These are phyloP conservation scores for Hylyphantes graminicola DNA, from an alignment of 1,140 invertebrate genomes.

Conservation along the genomic window DNA sequence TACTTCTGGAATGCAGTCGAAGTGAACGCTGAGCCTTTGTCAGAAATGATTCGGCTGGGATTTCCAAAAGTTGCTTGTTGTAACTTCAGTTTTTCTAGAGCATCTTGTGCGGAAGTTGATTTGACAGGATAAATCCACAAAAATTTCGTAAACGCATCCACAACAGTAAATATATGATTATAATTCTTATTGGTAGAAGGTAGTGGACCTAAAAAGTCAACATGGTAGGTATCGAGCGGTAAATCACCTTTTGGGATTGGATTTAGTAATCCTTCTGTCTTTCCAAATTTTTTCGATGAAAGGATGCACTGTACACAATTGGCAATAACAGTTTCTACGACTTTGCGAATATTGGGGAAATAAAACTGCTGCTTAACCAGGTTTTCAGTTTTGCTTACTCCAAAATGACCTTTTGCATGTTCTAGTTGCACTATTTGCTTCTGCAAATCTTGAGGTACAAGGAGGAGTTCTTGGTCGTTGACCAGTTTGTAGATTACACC, in stretches of 20 bases:
- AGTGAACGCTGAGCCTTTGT: background rate
- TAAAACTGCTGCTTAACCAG: background rate
- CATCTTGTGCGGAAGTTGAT: conserved; percentile 1
- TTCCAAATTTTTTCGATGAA: background rate
- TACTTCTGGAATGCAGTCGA: background rate
- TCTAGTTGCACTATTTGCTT: background rate
- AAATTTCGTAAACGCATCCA: conserved; percentile 34
- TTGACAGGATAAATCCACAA: conserved; percentile 26
- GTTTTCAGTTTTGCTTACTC: conserved; percentile 8
- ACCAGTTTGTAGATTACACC: too few relatives aligned
- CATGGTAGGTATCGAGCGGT: conserved; percentile 11
- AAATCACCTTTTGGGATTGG: conserved; percentile 8
- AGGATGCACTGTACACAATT: conserved; percentile 32
- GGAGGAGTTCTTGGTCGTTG: background rate
- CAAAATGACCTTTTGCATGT: conserved; percentile 25
- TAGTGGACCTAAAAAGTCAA: conserved; percentile 18
- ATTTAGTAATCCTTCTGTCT: conserved; percentile 7
- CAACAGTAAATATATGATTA: conserved; percentile 35
- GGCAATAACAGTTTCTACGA: background rate
- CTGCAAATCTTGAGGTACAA: background rate
- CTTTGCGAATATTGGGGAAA: background rate
- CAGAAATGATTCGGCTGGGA: background rate
- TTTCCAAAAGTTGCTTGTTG: conserved; percentile 2
- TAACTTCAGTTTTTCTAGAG: background rate
- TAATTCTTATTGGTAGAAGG: conserved; percentile 35